phyloP scores from a whole-genome alignment of 2,888 invertebrate genomes.

The Dicyrtoma fusca region DNA sequence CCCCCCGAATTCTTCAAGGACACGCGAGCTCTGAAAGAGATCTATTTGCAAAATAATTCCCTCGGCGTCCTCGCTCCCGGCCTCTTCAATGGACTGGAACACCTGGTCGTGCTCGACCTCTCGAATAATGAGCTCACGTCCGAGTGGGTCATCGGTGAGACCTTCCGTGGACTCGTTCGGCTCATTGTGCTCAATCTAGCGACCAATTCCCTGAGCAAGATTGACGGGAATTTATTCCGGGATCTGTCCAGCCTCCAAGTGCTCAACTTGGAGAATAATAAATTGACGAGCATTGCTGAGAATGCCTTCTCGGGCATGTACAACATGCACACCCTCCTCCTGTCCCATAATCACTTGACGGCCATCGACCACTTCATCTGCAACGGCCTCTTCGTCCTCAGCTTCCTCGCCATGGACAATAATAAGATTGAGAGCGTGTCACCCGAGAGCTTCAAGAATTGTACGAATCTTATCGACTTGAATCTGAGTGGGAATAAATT shows the following conservation, averaged over 20 bases:
- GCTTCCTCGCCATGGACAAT: conserved; percentile 77
- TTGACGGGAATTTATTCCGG: conserved; percentile 76
- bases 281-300: conserved; percentile 75
- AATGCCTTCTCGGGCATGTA: conserved; percentile 76
- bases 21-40: conserved; percentile 75
- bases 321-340: conserved; percentile 78
- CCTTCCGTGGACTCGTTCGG: conserved; percentile 75
- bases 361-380: conserved; percentile 76
- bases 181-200: conserved; percentile 78
- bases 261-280: conserved; percentile 77
- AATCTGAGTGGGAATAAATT: conserved; percentile 82
- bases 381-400: conserved; percentile 74
- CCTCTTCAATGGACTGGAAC: conserved; percentile 74
- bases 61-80: conserved; percentile 79
- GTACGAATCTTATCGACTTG: conserved; percentile 77
- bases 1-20: conserved; percentile 82
- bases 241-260: conserved; percentile 80
- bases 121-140: conserved; percentile 78
- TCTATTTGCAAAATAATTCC: conserved; percentile 80
- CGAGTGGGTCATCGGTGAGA: conserved; percentile 76
- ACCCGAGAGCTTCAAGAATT: conserved; percentile 75
- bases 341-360: conserved; percentile 78
- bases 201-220: conserved; percentile 73
- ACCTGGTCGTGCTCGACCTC: conserved; percentile 75
- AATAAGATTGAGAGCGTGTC: conserved; percentile 77